Conservation (phyloP, 1,140 invertebrate species). For the Hylaeus anthracinus region DNA sequence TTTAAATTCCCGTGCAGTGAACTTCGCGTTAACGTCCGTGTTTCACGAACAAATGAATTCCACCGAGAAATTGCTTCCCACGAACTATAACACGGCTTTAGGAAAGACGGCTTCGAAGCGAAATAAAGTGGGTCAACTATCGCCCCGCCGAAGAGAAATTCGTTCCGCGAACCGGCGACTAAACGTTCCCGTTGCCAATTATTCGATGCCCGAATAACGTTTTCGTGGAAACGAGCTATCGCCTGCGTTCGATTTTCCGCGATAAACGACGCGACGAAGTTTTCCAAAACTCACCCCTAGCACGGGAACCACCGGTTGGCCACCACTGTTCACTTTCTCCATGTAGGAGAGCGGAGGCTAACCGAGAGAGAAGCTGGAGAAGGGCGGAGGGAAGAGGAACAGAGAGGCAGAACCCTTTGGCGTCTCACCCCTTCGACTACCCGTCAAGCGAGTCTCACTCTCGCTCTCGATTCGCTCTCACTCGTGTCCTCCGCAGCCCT, state of each 20-base stretch:
- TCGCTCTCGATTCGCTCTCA: slow-evolving; percentile 75
- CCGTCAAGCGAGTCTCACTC: slow-evolving; percentile 72
- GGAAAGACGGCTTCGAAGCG: slow-evolving; percentile 5
- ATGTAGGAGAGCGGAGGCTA: slow-evolving; percentile 12
- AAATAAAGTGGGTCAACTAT: slow-evolving; percentile 39
- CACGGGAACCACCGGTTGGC: slow-evolving; percentile 56
- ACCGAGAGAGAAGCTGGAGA: slow-evolving; percentile 15
- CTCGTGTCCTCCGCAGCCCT: slow-evolving; percentile 63
- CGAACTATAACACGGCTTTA: neutral
- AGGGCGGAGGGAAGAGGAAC: neutral
- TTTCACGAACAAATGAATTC: slow-evolving; percentile 19
- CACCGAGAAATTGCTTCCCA: neutral
- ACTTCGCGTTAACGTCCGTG: neutral
- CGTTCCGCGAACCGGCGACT: neutral
- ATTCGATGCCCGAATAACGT: too few relatives aligned
- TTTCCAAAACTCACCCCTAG: neutral
- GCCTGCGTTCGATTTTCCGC: too few relatives aligned
- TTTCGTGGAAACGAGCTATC: too few relatives aligned
- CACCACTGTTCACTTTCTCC: slow-evolving; percentile 78
- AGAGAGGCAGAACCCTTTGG: slow-evolving; percentile 74
- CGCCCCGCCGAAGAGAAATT: neutral
- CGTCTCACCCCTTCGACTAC: slow-evolving; percentile 71
- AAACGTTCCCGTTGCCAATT: too few relatives aligned
- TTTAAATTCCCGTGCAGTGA: neutral
- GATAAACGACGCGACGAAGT: too few relatives aligned